A percentile compares a stretch with the other conserved stretches of the same genome.
phyloP scores from a whole-genome alignment of 2,113 vertebrate species.

The Spilogale gracilis region DNA sequence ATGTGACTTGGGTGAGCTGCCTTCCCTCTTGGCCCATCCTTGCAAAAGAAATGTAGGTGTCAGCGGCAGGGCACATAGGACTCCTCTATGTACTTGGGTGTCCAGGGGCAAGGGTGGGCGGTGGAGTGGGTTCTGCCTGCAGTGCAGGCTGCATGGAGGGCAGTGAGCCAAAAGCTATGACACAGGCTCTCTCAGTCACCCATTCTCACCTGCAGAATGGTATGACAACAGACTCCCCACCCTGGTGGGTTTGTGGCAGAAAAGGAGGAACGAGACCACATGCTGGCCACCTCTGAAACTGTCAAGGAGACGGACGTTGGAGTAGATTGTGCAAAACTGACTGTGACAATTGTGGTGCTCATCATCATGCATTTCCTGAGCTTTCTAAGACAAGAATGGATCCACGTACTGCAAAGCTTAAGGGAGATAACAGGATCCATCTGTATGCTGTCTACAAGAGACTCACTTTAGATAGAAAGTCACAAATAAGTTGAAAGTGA shows the following conservation, averaged over 20 bases:
- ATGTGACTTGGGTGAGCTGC: neutral
- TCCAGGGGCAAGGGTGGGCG: neutral
- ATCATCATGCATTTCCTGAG: neutral
- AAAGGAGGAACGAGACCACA: neutral
- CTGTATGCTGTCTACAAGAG: neutral
- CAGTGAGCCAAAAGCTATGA: neutral
- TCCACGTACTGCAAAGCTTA: neutral
- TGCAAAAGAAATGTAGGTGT: neutral
- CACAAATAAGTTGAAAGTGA: neutral
- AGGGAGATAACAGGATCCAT: neutral
- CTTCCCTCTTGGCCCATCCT: neutral
- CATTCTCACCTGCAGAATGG: neutral
- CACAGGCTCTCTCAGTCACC: neutral
- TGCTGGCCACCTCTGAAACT: neutral
- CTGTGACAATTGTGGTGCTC: neutral
- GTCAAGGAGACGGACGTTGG: neutral
- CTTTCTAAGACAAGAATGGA: neutral
- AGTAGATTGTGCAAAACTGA: neutral
- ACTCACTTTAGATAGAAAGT: neutral
- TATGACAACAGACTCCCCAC: neutral
- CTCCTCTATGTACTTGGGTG: neutral
- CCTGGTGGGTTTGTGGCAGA: neutral
- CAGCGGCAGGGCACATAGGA: fast-evolving
- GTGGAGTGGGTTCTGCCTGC: neutral
- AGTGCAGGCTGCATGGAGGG: neutral